These are phyloP conservation scores for Aepyceros melampus DNA, from an alignment of 2,113 vertebrate species.

Conservation along the genomic window DNA sequence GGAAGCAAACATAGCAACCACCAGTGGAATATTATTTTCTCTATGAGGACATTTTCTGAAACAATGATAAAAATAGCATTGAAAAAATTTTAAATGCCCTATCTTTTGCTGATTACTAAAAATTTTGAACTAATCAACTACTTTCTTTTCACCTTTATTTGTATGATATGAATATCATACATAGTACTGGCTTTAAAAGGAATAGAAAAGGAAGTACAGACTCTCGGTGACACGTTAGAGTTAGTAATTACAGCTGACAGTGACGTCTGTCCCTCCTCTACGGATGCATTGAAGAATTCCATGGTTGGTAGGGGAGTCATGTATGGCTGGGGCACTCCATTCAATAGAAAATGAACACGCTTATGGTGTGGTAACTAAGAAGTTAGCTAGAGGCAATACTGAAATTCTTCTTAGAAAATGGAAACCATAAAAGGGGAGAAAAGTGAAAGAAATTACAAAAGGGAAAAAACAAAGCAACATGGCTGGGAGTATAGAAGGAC, in stretches of 20 bases:
- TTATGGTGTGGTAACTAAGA: slow-evolving; percentile 57
- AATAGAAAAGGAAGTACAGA: background rate
- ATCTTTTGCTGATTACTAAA: background rate
- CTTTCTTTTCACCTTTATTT: background rate
- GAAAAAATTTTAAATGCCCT: background rate
- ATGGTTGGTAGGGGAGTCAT: slow-evolving; percentile 36
- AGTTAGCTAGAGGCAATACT: slow-evolving; percentile 62
- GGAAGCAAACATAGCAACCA: slow-evolving; percentile 38
- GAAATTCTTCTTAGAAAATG: slow-evolving; percentile 65
- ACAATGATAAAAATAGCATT: background rate
- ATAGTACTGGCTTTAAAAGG: background rate
- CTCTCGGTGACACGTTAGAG: background rate
- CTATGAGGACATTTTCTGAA: slow-evolving; percentile 30
- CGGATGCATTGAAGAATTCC: slow-evolving; percentile 33
- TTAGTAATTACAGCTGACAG: slow-evolving; percentile 55
- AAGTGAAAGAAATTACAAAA: slow-evolving; percentile 44
- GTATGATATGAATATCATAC: background rate
- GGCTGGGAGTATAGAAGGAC: background rate
- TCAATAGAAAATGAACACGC: slow-evolving; percentile 62
- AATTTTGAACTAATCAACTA: background rate
- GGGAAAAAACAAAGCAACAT: background rate
- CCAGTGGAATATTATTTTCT: slow-evolving; percentile 22
- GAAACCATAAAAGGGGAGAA: slow-evolving; percentile 42
- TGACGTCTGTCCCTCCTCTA: slow-evolving; percentile 40
- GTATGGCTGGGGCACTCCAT: slow-evolving; percentile 39